These are phyloP conservation scores for Perithous albicinctus DNA, from an alignment of 2,888 invertebrate species.

Conservation along the genomic window DNA sequence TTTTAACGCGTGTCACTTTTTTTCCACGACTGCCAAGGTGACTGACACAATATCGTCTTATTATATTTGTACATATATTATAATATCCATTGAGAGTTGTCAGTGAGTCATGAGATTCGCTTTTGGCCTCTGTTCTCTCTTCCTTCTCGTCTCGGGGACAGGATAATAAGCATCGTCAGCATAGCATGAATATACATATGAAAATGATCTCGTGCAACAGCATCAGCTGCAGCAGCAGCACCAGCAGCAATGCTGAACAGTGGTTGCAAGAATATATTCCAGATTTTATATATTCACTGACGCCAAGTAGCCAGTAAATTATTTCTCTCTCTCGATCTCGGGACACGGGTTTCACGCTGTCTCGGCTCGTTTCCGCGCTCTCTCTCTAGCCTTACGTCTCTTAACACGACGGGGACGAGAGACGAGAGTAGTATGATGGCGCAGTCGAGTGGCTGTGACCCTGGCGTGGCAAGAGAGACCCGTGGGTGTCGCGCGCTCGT, in stretches of 20 bases:
- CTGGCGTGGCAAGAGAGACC: constrained; percentile 64
- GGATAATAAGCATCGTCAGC: constrained; percentile 60
- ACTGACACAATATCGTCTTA: constrained; percentile 62
- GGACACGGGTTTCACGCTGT: background rate
- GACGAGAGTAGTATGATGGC: constrained; percentile 56
- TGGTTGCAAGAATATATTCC: constrained; percentile 57
- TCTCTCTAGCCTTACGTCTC: constrained; percentile 29
- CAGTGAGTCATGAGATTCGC: constrained; percentile 58
- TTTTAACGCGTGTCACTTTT: background rate
- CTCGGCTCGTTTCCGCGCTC: background rate
- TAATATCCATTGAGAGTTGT: constrained; percentile 53
- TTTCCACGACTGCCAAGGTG: constrained; percentile 52
- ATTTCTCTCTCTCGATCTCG: constrained; percentile 51
- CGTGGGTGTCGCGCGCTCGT: constrained; percentile 66
- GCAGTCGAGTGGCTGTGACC: constrained; percentile 65
- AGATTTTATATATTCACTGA: constrained; percentile 61
- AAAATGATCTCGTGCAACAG: constrained; percentile 58
- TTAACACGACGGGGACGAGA: constrained; percentile 13
- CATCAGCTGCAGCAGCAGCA: too few relatives aligned
- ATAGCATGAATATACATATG: constrained; percentile 52
- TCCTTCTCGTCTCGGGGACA: constrained; percentile 40
- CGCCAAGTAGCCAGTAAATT: constrained; percentile 73
- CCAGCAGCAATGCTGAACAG: constrained; percentile 19
- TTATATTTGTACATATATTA: constrained; percentile 49
- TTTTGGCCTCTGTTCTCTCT: constrained; percentile 54